Evolutionary conservation across 2,113 vertebrate genomes (phyloP).

Genomic region (Pedionomus torquatus): DNA sequence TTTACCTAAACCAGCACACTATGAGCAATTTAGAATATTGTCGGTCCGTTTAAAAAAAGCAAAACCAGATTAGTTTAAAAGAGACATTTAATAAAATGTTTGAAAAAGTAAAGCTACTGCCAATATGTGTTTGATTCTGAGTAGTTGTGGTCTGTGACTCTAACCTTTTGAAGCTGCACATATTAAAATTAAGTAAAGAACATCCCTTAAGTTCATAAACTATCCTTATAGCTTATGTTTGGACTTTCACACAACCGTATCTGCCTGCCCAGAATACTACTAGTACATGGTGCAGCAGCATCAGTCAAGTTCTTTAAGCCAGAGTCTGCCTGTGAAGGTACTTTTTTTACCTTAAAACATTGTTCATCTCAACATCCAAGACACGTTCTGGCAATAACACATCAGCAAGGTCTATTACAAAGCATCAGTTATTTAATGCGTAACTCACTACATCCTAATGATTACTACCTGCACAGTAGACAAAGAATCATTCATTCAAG

Average conservation of each 20-base stretch:
- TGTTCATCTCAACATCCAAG: constrained; percentile 13
- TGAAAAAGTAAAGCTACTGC: constrained; percentile 35
- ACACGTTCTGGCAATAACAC: background rate
- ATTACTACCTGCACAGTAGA: background rate
- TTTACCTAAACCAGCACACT: background rate
- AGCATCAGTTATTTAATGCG: constrained; percentile 40
- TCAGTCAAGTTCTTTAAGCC: background rate
- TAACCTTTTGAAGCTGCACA: background rate
- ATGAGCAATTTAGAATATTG: background rate
- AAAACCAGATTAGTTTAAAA: background rate
- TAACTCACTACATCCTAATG: background rate
- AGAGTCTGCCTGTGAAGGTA: background rate
- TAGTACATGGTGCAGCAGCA: background rate
- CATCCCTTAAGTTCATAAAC: background rate
- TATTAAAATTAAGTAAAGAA: background rate
- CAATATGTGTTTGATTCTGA: constrained; percentile 35
- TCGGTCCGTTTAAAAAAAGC: background rate
- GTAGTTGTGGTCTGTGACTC: background rate
- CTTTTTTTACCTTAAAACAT: background rate
- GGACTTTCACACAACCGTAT: background rate
- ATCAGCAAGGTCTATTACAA: constrained; percentile 13
- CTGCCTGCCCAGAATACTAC: background rate
- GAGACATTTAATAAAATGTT: background rate
- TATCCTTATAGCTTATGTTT: background rate
- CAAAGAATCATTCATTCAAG: background rate